Evolutionary conservation across 2,888 invertebrate species (phyloP), one percentile per base, ranked within the genome.

Genomic region (Opisthograptis luteolata): DNA sequence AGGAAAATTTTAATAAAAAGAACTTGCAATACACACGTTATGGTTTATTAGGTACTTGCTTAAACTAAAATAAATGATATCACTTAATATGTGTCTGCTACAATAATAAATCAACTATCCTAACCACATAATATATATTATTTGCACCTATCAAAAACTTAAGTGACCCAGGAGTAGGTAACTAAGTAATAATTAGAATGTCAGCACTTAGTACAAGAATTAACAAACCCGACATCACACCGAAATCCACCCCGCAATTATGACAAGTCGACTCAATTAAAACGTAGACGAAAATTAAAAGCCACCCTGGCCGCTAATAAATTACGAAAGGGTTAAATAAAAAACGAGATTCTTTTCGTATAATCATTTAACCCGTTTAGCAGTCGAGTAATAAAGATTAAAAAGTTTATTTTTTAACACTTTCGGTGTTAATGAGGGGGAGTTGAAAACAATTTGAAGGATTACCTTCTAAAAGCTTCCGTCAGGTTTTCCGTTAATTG

Each of bases 381-480:
- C 87, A 81, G 84, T 81, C 76, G 79, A 85, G 87, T 88, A 88
- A 90, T 90, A 90, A 90, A 90, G 90, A 90, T 90, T 90, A 90
- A 90, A 88, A 90, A 90, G 89, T 89, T 89, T 87, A 87, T 87
- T 87, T 87, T 88, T 90, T 89, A 90, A 90, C 90, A 90, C 90
- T 90, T 86, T 87, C 79, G 83, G 90, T 85, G 90, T 82, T 90
- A 90, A 90, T 90, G 90, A 90, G 87, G 88, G 89, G 90, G 90
- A 87, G 90, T 87, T 86, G 84, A 84, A 90, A 90, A 90, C 90
- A 89, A 90, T 90, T 89, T 90, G 89, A 90, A 81, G 89, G 88
- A 90, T 90, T 90, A 89, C 90, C 87, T 85, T 88, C 90, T 90
- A 90, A 90, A 90, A 90, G 90, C 90, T 90, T 90, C 89, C 90